phyloP scores from a whole-genome alignment of 2,888 invertebrate species.

The Osedax frankpressi region DNA sequence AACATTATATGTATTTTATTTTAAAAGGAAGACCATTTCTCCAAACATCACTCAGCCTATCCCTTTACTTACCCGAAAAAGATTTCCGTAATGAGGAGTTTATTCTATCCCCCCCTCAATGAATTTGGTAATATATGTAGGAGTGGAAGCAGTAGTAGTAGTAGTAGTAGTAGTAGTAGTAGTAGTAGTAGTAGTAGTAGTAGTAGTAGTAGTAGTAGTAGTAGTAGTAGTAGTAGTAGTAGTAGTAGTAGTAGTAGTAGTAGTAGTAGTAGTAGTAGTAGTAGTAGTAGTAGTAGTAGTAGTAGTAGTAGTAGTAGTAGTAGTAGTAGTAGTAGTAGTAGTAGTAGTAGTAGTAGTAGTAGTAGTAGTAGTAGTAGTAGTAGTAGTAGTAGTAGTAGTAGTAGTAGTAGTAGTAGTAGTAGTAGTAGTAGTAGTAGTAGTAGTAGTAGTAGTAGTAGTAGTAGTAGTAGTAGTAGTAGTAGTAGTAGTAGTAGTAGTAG shows the following conservation, averaged over 20 bases:
- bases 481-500: no score
- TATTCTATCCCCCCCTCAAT: no score
- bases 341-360: neutral
- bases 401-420: neutral
- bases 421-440: conserved; percentile 4
- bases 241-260: neutral
- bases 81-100: no score
- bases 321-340: neutral
- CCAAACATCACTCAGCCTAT: no score
- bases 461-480: conserved; percentile 3
- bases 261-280: neutral
- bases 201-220: neutral
- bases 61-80: no score
- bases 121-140: neutral
- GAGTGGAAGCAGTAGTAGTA: neutral
- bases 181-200: neutral
- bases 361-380: neutral
- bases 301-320: neutral
- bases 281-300: neutral
- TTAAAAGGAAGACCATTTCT: no score
- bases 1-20: no score
- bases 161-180: neutral
- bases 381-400: neutral
- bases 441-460: conserved; percentile 7
- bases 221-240: neutral